Base-by-base conservation (phyloP, 2,888 invertebrate genomes). In the Parascotia fuliginaria region DNA sequence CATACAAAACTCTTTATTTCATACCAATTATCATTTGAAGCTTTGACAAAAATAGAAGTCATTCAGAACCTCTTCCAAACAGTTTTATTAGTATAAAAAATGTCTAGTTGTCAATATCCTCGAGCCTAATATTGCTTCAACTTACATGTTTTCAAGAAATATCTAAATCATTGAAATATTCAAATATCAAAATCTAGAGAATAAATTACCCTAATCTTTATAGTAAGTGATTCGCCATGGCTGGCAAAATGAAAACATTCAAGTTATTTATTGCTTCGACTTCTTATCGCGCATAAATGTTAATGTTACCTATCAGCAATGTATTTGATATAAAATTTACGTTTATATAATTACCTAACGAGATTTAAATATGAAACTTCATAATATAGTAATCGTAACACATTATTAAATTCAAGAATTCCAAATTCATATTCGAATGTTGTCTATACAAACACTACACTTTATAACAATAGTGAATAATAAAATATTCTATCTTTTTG, bases 401-500 rank as follows among this genome's bases (percentile, higher is more conserved):
- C 2, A 19, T 19, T n/a, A n/a, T n/a, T n/a, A n/a, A 5, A 19
- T 19, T 19, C 19, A 19, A 19, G 19, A 19, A 19, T 19, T 19
- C 5, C 5, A 19, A 19, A 42, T 9, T 11, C 22, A 11, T 9
- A 29, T 44, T 36, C 7, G 11, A 28, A 39, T 39, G 37, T 33
- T 66, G 36, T 59, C 55, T 63, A 59, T 46, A 46, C 42, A 46
- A 48, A n/a, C n/a, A n/a, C n/a, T 41, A 46, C 51, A 57, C 48
- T 49, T 36, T 22, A 42, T 50, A 60, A 61, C 65, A 66, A 54
- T 55, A 16, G 22, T 36, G 46, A 32, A 44, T 47, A 57, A 53
- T 67, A 69, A 69, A 69, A 62, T 43, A 40, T 49, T 53, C 38
- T 24, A 51, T 49, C 47, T 60, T 65, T 69, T 58, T 60, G 48